Evolutionary conservation across 2,888 invertebrate genomes (phyloP), one percentile per base, ranked within the genome.

Genomic region (Mythimna pallens): DNA sequence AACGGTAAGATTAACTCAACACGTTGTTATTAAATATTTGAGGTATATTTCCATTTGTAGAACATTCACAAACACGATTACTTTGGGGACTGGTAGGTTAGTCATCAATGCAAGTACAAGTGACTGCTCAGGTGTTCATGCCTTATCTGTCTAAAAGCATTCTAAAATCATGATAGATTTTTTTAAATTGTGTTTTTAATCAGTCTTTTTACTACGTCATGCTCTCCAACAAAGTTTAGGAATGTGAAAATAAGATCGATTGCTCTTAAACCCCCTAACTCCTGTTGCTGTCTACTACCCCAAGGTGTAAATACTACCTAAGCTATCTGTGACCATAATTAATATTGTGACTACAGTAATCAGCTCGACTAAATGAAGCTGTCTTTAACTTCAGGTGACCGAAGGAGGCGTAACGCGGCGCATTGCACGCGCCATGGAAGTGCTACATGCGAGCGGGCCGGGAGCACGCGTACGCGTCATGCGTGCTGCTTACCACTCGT

Each of bases 401-500:
- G 95, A 95, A 83, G 96, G 94, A 22, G 96, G 96, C 10, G 95
- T 96, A 83, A 96, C 96, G 78, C 94, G 97, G 72, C 96, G 96
- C 47, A 95, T 97, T 55, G 95, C 96, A 65, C 94, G 96, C 2
- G 96, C 96, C 0, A 96, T 98, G 95, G 98, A 98, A 93, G 98
- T 98, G 86, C 96, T 98, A 83, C 97, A 98, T 89, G 97, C 97
- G 68, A 97, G 97, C 90, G 97, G 97, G 78, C 97, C 98, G 61
- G 97, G 97, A 10, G 97, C 97, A 64, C 97, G 97, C 47, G 95
- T 98, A 89, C 97, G 98, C 87, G 98, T 98, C 80, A 97, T 98
- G 95, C 97, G 98, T 85, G 97, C 98, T 61, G 92, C 97, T 0
- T 96, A 94, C 87, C 96, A 96, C 88, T 93, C 95, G 65, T 90